Evolutionary conservation across 2,797 vertebrate species (phyloP).

Genomic region (Brachyalestes nurse): DNA sequence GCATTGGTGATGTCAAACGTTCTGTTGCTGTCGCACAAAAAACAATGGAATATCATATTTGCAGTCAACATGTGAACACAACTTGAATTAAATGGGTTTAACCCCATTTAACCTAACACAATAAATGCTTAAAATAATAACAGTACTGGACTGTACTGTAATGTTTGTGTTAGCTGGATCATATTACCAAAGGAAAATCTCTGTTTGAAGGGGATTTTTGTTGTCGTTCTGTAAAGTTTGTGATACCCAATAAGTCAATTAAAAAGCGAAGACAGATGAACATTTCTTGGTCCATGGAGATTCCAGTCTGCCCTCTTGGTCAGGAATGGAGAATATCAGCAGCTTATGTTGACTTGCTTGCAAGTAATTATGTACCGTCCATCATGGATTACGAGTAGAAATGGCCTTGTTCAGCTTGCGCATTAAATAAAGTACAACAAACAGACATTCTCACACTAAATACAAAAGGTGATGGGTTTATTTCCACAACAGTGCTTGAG

Average conservation of each 20-base stretch:
- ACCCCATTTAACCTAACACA: background rate
- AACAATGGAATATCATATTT: too few species aligned
- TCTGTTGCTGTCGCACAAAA: too few species aligned
- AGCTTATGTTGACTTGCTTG: background rate
- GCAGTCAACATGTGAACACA: too few species aligned
- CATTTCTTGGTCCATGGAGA: background rate
- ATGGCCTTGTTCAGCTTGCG: background rate
- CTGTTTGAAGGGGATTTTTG: background rate
- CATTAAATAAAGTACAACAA: too few species aligned
- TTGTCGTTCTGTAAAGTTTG: background rate
- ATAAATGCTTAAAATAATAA: too few species aligned
- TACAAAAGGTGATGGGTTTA: background rate
- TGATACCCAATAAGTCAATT: background rate
- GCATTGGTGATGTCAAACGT: too few species aligned
- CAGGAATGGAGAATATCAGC: background rate
- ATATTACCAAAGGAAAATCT: too few species aligned
- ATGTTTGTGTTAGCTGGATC: too few species aligned
- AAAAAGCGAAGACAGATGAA: background rate
- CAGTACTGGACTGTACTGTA: too few species aligned
- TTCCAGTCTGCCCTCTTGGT: background rate
- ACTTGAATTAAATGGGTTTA: background rate
- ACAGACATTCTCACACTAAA: background rate
- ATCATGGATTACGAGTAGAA: background rate
- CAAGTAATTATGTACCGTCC: background rate
- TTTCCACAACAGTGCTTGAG: background rate